Evolutionary conservation across 1,140 invertebrate genomes (phyloP).

Genomic region (Melitaea cinxia): DNA sequence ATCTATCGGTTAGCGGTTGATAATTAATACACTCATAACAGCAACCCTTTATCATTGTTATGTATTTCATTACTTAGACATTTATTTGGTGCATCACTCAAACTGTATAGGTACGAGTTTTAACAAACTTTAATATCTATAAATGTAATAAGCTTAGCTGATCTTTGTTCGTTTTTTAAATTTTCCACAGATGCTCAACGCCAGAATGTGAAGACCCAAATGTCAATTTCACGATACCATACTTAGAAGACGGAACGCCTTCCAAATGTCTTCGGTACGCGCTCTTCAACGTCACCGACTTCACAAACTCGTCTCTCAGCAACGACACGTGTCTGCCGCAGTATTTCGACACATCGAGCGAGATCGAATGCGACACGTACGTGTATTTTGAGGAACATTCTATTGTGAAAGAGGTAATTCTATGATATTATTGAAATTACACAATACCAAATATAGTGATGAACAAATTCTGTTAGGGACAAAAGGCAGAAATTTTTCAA

Average conservation of each 20-base stretch:
- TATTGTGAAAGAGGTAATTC: constrained; percentile 73
- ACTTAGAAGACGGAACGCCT: constrained; percentile 49
- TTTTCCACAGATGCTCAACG: constrained; percentile 59
- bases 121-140: too few species aligned
- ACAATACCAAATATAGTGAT: too few species aligned
- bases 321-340: constrained; percentile 59
- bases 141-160: too few species aligned
- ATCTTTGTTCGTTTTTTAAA: too few species aligned
- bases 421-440: not conserved
- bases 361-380: constrained; percentile 66
- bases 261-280: constrained; percentile 64
- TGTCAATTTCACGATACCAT: constrained; percentile 65
- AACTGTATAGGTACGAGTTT: too few species aligned
- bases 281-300: constrained; percentile 44
- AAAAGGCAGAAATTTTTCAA: too few species aligned
- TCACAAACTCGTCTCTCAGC: not conserved
- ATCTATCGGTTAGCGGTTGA: too few species aligned
- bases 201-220: constrained; percentile 66
- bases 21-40: too few species aligned
- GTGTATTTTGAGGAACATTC: constrained; percentile 71
- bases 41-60: too few species aligned
- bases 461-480: too few species aligned
- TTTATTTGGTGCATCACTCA: too few species aligned
- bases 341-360: constrained; percentile 61
- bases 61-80: too few species aligned